Evolutionary conservation across 2,797 vertebrate species (phyloP).

Genomic region (Takifugu ocellatus): DNA sequence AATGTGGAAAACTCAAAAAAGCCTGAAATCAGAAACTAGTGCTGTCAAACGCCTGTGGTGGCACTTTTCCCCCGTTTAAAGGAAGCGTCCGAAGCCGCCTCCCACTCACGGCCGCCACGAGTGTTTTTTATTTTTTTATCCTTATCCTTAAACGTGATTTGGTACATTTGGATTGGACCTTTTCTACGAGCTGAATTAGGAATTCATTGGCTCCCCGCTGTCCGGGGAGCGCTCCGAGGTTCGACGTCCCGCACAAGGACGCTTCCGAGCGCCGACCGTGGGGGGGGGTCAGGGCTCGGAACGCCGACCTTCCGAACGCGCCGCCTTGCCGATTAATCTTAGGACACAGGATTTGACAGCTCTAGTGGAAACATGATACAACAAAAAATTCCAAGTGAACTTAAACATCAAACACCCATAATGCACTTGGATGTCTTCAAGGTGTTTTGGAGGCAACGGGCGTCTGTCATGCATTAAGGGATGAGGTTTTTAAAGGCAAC

Average conservation of each 20-base stretch:
- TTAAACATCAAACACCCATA: conserved; percentile 49
- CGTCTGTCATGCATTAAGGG: conserved; percentile 84
- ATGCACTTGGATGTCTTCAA: conserved; percentile 63
- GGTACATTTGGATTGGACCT: background rate
- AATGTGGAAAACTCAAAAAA: conserved; percentile 51
- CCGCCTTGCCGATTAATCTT: background rate
- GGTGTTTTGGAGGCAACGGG: conserved; percentile 59
- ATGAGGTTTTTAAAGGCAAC: conserved; percentile 54
- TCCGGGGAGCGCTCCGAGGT: background rate
- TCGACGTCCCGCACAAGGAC: background rate
- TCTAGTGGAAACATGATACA: conserved; percentile 66
- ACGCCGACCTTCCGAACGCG: background rate
- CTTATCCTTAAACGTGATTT: background rate
- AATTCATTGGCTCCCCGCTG: background rate
- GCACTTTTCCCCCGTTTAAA: conserved; percentile 1
- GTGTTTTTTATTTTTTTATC: too few relatives aligned
- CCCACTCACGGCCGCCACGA: too few relatives aligned
- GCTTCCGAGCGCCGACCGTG: background rate
- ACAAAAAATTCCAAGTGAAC: conserved; percentile 29
- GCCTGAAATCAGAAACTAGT: conserved; percentile 33
- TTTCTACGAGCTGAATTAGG: background rate
- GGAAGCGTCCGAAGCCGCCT: background rate
- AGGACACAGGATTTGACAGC: conserved; percentile 38
- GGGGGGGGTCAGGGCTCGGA: background rate
- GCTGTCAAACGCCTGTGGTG: conserved; percentile 41